Evolutionary conservation across 2,888 invertebrate genomes (phyloP).

Genomic region (Congeria kusceri): DNA sequence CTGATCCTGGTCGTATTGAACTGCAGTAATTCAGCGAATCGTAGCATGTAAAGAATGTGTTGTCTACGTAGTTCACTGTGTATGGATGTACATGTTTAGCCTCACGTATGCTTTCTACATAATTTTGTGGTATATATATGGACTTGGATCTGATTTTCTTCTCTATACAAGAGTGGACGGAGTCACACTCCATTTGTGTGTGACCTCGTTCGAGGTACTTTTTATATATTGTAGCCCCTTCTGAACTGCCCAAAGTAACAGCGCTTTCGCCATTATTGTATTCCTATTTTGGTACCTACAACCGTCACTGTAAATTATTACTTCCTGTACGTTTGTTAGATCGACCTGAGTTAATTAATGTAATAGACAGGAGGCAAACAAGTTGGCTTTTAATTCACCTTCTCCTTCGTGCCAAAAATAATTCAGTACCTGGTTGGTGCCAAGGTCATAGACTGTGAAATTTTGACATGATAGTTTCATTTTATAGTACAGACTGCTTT

Average conservation of each 20-base stretch:
- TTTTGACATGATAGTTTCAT: too few relatives aligned
- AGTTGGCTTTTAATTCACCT: constrained; percentile 14
- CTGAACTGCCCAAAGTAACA: constrained; percentile 23
- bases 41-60: constrained; percentile 22
- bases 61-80: constrained; percentile 20
- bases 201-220: constrained; percentile 52
- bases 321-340: not conserved
- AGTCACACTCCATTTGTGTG: constrained; percentile 50
- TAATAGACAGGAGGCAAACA: constrained; percentile 27
- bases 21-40: not conserved
- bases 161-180: constrained; percentile 16
- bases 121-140: constrained; percentile 23
- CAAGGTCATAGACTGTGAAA: too few relatives aligned
- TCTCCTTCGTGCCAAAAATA: constrained; percentile 52
- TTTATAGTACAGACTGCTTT: too few relatives aligned
- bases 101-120: constrained; percentile 8
- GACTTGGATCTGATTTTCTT: constrained; percentile 1
- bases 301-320: constrained; percentile 44
- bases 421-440: not conserved
- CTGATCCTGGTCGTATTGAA: constrained; percentile 20
- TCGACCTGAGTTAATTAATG: constrained; percentile 18
- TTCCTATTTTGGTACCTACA: constrained; percentile 48
- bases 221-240: constrained; percentile 17
- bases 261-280: constrained; percentile 33
- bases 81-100: not conserved